A percentile compares a stretch with the other conserved stretches of the same genome.
phyloP scores from a whole-genome alignment of 2,113 vertebrate species.

The Hippotragus niger region DNA sequence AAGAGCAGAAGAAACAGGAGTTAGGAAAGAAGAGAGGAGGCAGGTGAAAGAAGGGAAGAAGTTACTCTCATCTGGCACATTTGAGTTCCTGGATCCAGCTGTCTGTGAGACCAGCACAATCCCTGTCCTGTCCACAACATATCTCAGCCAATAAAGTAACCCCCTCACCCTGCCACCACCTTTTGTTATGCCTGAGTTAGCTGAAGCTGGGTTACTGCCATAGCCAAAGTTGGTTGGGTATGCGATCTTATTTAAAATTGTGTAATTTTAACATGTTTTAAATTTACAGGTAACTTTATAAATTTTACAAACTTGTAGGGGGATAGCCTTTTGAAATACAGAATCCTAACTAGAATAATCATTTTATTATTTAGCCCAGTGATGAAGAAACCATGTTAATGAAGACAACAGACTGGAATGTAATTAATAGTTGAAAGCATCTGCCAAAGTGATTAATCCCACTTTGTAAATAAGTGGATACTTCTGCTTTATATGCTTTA shows the following conservation, averaged over 20 bases:
- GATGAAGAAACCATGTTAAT: neutral
- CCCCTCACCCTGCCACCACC: neutral
- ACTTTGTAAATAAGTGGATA: conserved; percentile 17
- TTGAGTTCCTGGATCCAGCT: neutral
- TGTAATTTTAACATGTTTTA: neutral
- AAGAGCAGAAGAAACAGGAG: neutral
- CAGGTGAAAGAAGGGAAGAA: neutral
- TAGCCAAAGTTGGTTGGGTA: neutral
- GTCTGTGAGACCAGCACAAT: neutral
- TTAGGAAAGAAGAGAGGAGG: neutral
- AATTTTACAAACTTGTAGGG: neutral
- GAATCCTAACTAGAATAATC: neutral
- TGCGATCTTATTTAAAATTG: neutral
- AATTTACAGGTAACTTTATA: neutral
- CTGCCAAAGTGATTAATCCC: neutral
- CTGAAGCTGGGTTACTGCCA: neutral
- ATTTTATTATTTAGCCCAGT: neutral
- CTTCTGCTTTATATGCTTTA: conserved; percentile 15
- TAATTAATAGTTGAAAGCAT: conserved; percentile 40
- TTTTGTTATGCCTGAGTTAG: neutral
- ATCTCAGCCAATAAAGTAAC: neutral
- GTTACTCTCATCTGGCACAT: neutral
- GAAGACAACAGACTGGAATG: neutral
- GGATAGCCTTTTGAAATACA: neutral
- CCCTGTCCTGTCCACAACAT: neutral